Evolutionary conservation across 2,888 invertebrate species (phyloP).

Genomic region (Rotaria macrura): DNA sequence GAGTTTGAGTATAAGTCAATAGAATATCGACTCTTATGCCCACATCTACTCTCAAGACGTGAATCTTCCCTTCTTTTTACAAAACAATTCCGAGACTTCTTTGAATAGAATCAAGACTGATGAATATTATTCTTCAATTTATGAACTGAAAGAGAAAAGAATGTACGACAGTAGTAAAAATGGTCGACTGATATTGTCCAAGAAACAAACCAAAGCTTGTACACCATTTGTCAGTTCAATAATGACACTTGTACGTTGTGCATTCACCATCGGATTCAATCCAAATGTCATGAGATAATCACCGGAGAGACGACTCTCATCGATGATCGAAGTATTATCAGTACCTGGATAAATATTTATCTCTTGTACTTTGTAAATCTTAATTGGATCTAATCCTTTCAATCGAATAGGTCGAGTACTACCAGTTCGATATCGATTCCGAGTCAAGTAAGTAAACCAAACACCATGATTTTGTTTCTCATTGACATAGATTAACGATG

Average conservation of each 20-base stretch:
- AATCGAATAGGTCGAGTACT: neutral
- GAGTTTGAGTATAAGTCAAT: no score
- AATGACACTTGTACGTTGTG: neutral
- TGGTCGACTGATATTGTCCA: neutral
- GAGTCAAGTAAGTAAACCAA: neutral
- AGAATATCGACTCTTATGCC: no score
- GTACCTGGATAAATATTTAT: neutral
- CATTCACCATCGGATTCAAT: neutral
- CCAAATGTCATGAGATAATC: neutral
- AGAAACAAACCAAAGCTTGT: neutral
- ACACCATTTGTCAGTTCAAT: neutral
- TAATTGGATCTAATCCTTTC: neutral
- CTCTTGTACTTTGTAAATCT: neutral
- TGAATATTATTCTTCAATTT: no score
- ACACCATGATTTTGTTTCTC: neutral
- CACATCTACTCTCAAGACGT: no score
- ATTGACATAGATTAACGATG: neutral
- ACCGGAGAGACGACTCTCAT: neutral
- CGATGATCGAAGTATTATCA: neutral
- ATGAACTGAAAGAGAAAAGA: neutral
- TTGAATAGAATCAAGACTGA: no score
- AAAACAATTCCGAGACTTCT: no score
- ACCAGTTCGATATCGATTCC: neutral
- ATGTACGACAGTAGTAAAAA: neutral
- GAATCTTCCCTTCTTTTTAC: no score